Conservation (phyloP, 2,113 vertebrate genomes). For the Vombatus ursinus region DNA sequence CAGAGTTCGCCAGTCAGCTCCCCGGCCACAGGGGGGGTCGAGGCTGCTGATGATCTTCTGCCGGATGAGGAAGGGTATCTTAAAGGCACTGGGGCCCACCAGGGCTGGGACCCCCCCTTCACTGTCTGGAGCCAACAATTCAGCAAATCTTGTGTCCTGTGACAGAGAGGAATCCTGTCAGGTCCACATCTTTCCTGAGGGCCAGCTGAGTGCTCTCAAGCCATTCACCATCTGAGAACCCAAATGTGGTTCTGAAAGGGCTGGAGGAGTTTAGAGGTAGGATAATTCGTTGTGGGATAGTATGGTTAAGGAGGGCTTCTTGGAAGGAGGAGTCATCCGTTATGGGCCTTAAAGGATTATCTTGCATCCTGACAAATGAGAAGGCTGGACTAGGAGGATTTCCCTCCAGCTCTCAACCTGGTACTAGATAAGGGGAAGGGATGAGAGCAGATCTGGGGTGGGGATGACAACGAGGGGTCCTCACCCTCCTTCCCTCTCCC, state of each 20-base stretch:
- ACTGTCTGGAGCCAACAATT: slow-evolving; percentile 88
- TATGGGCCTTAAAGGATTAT: neutral
- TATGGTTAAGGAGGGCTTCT: neutral
- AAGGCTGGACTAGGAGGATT: neutral
- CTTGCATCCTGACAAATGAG: neutral
- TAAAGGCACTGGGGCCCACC: slow-evolving; percentile 98
- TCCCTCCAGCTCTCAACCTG: neutral
- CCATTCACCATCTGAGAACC: neutral
- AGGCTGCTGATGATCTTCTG: slow-evolving; percentile 99
- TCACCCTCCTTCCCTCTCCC: neutral
- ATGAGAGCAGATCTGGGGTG: no score
- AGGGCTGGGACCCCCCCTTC: slow-evolving; percentile 94
- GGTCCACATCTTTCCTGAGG: neutral
- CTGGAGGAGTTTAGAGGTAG: neutral
- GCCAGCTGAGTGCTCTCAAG: neutral
- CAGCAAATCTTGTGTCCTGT: slow-evolving; percentile 91
- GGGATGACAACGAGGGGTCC: fast-evolving
- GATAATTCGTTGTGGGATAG: neutral
- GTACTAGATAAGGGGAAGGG: neutral
- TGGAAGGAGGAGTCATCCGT: neutral
- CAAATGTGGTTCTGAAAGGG: neutral
- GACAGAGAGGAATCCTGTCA: neutral
- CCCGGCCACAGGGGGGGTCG: slow-evolving; percentile 92
- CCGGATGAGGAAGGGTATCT: slow-evolving; percentile 99
- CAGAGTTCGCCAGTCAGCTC: slow-evolving; percentile 96